These are phyloP conservation scores for Isichthys henryi DNA, from an alignment of 2,113 vertebrate species.

Conservation along the genomic window DNA sequence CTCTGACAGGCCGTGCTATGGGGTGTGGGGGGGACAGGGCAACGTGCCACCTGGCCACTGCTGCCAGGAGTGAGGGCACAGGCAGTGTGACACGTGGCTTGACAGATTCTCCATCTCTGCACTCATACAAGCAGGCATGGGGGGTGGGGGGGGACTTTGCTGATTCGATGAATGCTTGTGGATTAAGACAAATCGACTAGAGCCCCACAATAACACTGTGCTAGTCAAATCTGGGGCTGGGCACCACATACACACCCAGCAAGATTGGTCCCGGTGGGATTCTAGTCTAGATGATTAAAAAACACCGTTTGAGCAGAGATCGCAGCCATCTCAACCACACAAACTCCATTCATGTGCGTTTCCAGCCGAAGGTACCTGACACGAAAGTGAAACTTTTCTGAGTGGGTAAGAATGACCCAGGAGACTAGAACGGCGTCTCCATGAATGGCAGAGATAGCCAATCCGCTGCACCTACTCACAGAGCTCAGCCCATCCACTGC, in stretches of 20 bases:
- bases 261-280: background rate
- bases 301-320: background rate
- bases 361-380: background rate
- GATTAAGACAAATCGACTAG: background rate
- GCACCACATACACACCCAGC: background rate
- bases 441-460: background rate
- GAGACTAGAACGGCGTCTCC: background rate
- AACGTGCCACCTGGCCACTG: conserved; percentile 73
- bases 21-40: conserved; percentile 73
- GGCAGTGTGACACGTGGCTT: conserved; percentile 3
- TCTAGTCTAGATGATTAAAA: background rate
- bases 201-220: background rate
- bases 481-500: background rate
- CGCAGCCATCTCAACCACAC: background rate
- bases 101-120: background rate
- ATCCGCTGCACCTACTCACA: background rate
- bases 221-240: background rate
- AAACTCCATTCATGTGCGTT: background rate
- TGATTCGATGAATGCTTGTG: background rate
- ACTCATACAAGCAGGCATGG: background rate
- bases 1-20: conserved; percentile 86
- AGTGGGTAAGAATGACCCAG: background rate
- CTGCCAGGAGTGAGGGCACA: conserved; percentile 36
- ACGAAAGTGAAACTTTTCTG: background rate
- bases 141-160: background rate